A percentile compares a stretch with the other conserved stretches of the same genome.
These are phyloP conservation scores for Brachionus koreanus DNA, from an alignment of 1,140 invertebrate species.

Conservation along the genomic window DNA sequence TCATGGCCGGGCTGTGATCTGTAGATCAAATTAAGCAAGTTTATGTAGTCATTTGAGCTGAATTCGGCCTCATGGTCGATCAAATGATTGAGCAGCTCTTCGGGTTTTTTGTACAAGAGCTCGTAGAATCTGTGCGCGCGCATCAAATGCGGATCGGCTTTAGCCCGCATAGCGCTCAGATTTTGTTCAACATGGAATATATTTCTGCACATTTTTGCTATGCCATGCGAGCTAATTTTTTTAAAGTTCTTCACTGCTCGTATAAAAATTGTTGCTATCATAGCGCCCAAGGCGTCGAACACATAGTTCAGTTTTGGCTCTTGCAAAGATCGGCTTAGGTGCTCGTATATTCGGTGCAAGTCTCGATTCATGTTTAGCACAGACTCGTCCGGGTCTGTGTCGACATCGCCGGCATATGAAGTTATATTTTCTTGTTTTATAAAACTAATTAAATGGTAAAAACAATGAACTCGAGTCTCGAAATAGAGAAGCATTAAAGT, in stretches of 20 bases:
- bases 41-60: not conserved
- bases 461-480: slow-evolving; percentile 35
- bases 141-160: slow-evolving; percentile 36
- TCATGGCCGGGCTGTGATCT: not conserved
- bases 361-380: slow-evolving; percentile 21
- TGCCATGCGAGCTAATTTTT: slow-evolving; percentile 14
- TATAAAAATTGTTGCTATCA: slow-evolving; percentile 38
- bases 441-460: slow-evolving; percentile 35
- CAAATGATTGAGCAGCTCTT: slow-evolving; percentile 41
- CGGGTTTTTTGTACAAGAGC: slow-evolving; percentile 41
- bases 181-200: slow-evolving; percentile 43
- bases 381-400: slow-evolving; percentile 33
- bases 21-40: slow-evolving; percentile 24
- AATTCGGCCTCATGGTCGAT: slow-evolving; percentile 26
- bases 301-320: slow-evolving; percentile 17
- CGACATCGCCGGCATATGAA: slow-evolving; percentile 40
- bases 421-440: not conserved
- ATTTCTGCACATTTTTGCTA: slow-evolving; percentile 44
- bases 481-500: slow-evolving; percentile 28
- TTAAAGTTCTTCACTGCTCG: slow-evolving; percentile 17
- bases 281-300: slow-evolving; percentile 25
- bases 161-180: not conserved
- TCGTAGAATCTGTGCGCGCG: slow-evolving; percentile 39
- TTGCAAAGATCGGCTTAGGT: slow-evolving; percentile 15
- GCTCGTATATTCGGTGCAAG: slow-evolving; percentile 20